Conservation (phyloP, 2,797 vertebrate genomes). For the Craterocephalus amniculus region DNA sequence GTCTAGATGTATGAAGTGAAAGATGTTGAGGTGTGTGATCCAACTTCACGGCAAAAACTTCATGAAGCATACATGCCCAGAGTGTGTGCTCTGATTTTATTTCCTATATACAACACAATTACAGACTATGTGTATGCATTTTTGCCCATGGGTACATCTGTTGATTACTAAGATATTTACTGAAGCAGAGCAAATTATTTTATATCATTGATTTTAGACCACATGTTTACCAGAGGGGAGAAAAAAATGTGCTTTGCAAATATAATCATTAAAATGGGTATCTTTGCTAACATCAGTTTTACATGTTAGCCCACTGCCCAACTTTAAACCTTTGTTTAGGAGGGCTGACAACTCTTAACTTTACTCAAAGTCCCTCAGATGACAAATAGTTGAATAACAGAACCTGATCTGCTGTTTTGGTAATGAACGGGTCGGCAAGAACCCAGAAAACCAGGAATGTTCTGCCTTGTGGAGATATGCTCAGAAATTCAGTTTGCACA, state of each 20-base stretch:
- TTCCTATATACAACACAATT: background rate
- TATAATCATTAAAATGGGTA: constrained; percentile 39
- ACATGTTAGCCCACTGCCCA: constrained; percentile 17
- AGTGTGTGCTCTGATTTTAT: too few relatives aligned
- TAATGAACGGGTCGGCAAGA: constrained; percentile 25
- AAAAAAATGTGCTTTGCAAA: constrained; percentile 44
- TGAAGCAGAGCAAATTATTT: constrained; percentile 35
- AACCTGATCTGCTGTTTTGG: constrained; percentile 31
- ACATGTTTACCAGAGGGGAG: constrained; percentile 44
- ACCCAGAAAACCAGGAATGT: constrained; percentile 14
- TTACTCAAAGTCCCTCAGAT: constrained; percentile 7
- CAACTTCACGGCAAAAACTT: background rate
- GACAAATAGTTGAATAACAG: constrained; percentile 38
- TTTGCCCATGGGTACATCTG: constrained; percentile 12
- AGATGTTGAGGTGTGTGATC: too few relatives aligned
- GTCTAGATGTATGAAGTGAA: background rate
- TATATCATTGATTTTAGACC: constrained; percentile 46
- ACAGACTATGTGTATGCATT: constrained; percentile 33
- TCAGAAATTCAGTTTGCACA: constrained; percentile 23
- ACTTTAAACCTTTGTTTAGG: constrained; percentile 5
- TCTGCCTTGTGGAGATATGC: constrained; percentile 6
- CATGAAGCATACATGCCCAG: too few relatives aligned
- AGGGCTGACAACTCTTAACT: background rate
- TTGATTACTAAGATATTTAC: background rate
- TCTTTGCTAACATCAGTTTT: constrained; percentile 23